Percentiles rank a stretch among this genome's conserved stretches.
Conservation (phyloP, 2,113 vertebrate species). For the Xiphorhynchus elegans region DNA sequence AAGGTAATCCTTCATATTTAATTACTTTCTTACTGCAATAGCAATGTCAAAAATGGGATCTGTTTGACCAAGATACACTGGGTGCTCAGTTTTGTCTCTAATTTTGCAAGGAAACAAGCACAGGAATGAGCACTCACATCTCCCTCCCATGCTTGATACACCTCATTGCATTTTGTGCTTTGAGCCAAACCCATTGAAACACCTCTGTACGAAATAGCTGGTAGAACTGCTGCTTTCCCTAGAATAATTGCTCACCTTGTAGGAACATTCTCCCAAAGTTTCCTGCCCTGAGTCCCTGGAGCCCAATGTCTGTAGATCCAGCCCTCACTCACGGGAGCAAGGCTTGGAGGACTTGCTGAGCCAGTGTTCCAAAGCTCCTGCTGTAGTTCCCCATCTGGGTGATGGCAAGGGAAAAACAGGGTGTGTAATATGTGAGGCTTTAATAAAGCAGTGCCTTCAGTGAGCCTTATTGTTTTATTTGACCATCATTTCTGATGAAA, state of each 20-base stretch:
- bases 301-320: neutral
- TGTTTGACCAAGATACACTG: neutral
- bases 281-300: neutral
- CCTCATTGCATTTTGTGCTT: neutral
- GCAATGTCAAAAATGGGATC: accelerated
- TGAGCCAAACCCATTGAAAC: neutral
- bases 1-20: neutral
- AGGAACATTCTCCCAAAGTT: neutral
- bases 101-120: neutral
- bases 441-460: neutral
- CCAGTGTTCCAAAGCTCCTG: neutral
- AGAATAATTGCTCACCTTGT: neutral
- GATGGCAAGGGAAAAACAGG: neutral
- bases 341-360: neutral
- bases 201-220: neutral
- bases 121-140: neutral
- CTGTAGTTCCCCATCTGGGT: neutral
- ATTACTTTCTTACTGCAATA: neutral
- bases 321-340: neutral
- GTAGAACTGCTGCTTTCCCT: neutral
- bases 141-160: neutral
- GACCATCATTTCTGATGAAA: neutral
- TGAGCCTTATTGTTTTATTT: neutral
- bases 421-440: neutral
- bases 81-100: neutral